Evolutionary conservation across 2,113 vertebrate species (phyloP).

Genomic region (Okapia johnstoni): DNA sequence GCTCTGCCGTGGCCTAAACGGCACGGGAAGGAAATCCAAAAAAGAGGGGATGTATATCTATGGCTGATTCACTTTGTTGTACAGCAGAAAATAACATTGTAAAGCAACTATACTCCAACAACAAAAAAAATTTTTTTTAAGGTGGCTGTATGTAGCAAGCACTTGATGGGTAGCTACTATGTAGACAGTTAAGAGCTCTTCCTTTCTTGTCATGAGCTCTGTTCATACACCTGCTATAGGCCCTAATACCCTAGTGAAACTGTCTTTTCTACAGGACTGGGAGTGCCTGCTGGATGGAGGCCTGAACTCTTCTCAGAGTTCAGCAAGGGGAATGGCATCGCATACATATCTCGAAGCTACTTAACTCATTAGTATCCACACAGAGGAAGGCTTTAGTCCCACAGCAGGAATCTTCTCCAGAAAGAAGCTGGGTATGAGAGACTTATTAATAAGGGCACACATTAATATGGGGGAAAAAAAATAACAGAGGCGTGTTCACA

Average conservation of each 20-base stretch:
- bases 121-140: background rate
- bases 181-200: background rate
- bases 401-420: background rate
- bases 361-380: background rate
- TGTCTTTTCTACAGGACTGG: background rate
- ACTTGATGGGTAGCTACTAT: background rate
- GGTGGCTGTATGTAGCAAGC: background rate
- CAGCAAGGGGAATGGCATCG: background rate
- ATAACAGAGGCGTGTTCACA: background rate
- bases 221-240: background rate
- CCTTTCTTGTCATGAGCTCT: background rate
- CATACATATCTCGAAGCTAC: background rate
- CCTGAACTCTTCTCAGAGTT: background rate
- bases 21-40: background rate
- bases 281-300: background rate
- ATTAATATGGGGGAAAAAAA: background rate
- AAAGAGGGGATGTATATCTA: background rate
- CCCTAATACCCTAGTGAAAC: background rate
- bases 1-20: background rate
- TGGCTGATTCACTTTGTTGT: background rate
- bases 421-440: background rate
- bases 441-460: background rate
- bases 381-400: background rate
- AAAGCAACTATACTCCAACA: background rate
- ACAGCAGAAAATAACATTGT: background rate